Evolutionary conservation across 2,797 vertebrate genomes (phyloP).

Genomic region (Eospalax fontanierii): DNA sequence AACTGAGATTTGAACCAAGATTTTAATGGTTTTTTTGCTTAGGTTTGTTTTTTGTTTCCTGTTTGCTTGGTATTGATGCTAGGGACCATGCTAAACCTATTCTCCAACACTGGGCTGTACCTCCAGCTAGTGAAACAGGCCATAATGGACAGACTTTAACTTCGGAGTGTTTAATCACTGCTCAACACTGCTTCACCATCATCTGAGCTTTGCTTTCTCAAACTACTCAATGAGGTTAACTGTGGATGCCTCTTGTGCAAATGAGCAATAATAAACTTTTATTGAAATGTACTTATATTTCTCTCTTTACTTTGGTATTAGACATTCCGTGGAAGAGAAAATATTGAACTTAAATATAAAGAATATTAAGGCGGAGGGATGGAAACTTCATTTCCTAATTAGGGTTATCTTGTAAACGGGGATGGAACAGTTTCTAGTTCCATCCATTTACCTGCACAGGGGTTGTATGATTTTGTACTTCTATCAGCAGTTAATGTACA

Average conservation of each 20-base stretch:
- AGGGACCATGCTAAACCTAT: too few relatives aligned
- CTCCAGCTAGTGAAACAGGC: background rate
- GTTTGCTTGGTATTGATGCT: background rate
- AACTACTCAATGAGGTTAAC: too few relatives aligned
- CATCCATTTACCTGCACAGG: too few relatives aligned
- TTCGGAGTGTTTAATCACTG: background rate
- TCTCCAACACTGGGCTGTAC: too few relatives aligned
- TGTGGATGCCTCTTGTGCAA: background rate
- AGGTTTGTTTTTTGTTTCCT: background rate
- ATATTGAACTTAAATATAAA: slow-evolving; percentile 1
- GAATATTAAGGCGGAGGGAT: too few relatives aligned
- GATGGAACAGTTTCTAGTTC: too few relatives aligned
- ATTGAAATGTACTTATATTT: background rate
- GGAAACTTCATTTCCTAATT: slow-evolving; percentile 23
- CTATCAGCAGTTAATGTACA: too few relatives aligned
- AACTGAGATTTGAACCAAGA: background rate
- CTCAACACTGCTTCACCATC: background rate
- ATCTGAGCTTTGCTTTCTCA: background rate
- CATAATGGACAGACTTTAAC: background rate
- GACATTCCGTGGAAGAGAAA: background rate
- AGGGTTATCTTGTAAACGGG: background rate
- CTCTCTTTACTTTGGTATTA: background rate
- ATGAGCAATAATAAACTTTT: background rate
- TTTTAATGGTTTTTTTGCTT: background rate
- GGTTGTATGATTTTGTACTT: too few relatives aligned